Conservation (phyloP, 2,113 vertebrate species). For the Embiotoca jacksoni region DNA sequence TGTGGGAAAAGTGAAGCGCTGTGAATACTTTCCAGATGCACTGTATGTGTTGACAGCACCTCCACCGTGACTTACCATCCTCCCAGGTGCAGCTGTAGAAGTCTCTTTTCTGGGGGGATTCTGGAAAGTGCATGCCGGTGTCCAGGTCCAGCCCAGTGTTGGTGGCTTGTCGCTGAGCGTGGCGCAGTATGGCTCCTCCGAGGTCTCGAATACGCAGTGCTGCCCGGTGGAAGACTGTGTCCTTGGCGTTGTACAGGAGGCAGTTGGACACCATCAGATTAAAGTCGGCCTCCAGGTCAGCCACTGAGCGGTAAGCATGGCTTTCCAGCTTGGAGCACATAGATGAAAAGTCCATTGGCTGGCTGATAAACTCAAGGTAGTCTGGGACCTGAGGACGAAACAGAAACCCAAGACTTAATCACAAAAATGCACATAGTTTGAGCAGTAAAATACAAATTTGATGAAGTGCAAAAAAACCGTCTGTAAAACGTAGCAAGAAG, state of each 20-base stretch:
- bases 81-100: slow-evolving; percentile 98
- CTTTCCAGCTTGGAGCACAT: slow-evolving; percentile 95
- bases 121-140: slow-evolving; percentile 91
- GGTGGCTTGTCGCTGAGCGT: slow-evolving; percentile 93
- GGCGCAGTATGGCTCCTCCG: slow-evolving; percentile 93
- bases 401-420: neutral
- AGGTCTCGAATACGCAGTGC: slow-evolving; percentile 93
- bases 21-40: too few relatives aligned
- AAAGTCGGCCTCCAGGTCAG: slow-evolving; percentile 96
- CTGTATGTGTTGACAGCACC: neutral
- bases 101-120: slow-evolving; percentile 92
- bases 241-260: slow-evolving; percentile 97
- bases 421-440: neutral
- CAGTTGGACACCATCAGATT: slow-evolving; percentile 99
- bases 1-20: too few relatives aligned
- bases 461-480: neutral
- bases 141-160: slow-evolving; percentile 92
- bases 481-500: neutral
- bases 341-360: slow-evolving; percentile 99
- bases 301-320: slow-evolving; percentile 91
- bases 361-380: slow-evolving; percentile 97
- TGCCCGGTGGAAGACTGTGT: slow-evolving; percentile 96
- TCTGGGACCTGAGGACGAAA: slow-evolving; percentile 91
- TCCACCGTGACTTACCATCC: slow-evolving; percentile 88
- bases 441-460: neutral